Percentiles rank a stretch among this genome's conserved stretches.
These are phyloP conservation scores for Eueides isabella DNA, from an alignment of 1,140 invertebrate species.

Conservation along the genomic window DNA sequence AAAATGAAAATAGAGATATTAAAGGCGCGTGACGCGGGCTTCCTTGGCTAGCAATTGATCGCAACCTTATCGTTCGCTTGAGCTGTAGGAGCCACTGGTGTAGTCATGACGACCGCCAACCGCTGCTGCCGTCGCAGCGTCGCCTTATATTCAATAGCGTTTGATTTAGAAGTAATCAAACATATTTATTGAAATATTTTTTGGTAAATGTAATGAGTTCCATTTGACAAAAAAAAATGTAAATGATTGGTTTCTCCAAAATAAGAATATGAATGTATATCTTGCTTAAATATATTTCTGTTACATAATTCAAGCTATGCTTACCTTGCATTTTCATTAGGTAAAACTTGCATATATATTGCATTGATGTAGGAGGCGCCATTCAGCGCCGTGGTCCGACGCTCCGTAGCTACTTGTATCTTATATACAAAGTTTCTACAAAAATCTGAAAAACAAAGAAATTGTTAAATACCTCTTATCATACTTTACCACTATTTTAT, in stretches of 20 bases:
- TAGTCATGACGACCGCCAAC: conserved; percentile 69
- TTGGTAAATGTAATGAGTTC: neutral
- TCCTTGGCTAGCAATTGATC: conserved; percentile 66
- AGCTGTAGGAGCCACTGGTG: conserved; percentile 52
- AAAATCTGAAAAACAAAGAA: conserved; percentile 1
- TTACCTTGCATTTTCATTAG: conserved; percentile 77
- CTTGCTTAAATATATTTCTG: neutral
- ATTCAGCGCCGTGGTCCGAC: conserved; percentile 58
- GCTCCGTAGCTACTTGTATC: conserved; percentile 64
- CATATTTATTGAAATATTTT: neutral
- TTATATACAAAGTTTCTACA: conserved; percentile 15
- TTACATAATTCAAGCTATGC: neutral
- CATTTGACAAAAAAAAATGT: neutral
- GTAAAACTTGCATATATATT: conserved; percentile 77
- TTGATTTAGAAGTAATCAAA: conserved; percentile 35
- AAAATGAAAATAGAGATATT: conserved; percentile 21
- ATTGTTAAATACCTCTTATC: neutral
- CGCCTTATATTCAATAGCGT: conserved; percentile 58
- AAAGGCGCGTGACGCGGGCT: conserved; percentile 46
- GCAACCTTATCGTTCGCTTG: conserved; percentile 44
- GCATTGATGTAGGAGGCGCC: conserved; percentile 70
- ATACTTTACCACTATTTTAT: no score
- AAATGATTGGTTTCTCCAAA: neutral
- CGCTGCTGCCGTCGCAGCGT: conserved; percentile 60
- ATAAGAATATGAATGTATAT: neutral